Base-by-base conservation (phyloP, 2,888 invertebrate species). In the Watsonalla cultraria region DNA sequence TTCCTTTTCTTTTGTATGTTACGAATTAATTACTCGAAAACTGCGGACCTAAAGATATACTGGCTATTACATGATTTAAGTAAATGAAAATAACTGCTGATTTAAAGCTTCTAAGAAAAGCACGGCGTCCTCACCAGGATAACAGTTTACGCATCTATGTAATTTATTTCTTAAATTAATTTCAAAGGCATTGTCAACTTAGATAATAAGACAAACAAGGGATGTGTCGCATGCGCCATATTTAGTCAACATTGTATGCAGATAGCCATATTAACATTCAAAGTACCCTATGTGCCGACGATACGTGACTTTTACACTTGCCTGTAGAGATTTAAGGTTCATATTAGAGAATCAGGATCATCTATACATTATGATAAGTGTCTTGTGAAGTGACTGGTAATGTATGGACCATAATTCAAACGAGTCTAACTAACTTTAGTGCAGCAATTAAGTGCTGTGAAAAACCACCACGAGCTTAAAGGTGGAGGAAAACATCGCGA, bases 191-290 rank as follows among this genome's bases (percentile, higher is more conserved):
- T 57, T 59, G 56, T 54, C 53, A 58, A 51, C 15, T 52, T 51
- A 46, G 58, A 61, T 42, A 42, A 65, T 62, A 59, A 51, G 47
- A 42, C 56, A 45, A 63, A 57, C 61, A 65, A 54, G 53, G 58
- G 45, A 24, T 11, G 0, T 51, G 46, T 50, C 55, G 51, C 45
- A 48, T 46, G 42, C 57, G 47, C 48, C 42, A 59, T 59, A 61
- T 68, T 59, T 62, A 55, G 55, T 24, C 48, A 37, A 56, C 51
- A 66, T 66, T 68, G 67, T 68, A 66, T 66, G 66, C 60, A 66
- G 60, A 65, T 64, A 47, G 7, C 48, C 1, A 14, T 35, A 47
- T 49, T 46, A 13, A 13, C 46, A 13, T 7, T 24, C 39, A 47
- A 53, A 34, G 47, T 15, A 24, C 35, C 42, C 42, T 11, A 42